phyloP scores from a whole-genome alignment of 1,140 invertebrate species.

The Trichomalopsis sarcophagae region DNA sequence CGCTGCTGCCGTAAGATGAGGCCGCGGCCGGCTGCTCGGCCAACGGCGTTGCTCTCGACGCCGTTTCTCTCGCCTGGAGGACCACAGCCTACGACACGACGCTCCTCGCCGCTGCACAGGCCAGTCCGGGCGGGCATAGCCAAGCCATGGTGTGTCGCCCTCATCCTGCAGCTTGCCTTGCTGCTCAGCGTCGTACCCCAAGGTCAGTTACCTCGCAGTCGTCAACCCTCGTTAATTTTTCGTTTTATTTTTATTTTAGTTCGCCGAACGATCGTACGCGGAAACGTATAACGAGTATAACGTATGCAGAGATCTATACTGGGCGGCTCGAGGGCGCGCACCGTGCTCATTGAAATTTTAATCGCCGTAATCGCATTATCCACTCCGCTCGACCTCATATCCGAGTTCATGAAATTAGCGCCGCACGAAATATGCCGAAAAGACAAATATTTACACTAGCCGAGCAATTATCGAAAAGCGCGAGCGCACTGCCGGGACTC shows the following conservation, averaged over 20 bases:
- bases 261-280: background rate
- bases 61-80: slow-evolving; percentile 46
- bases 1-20: slow-evolving; percentile 25
- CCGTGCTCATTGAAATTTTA: background rate
- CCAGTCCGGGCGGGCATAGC: slow-evolving; percentile 49
- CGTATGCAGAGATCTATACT: background rate
- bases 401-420: background rate
- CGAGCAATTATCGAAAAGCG: background rate
- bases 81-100: slow-evolving; percentile 40
- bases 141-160: slow-evolving; percentile 61
- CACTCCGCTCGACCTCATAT: no score
- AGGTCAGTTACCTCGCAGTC: slow-evolving; percentile 59
- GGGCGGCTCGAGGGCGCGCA: no score
- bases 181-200: slow-evolving; percentile 67
- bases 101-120: background rate
- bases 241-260: background rate
- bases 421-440: background rate
- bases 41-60: slow-evolving; percentile 42
- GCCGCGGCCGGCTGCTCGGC: slow-evolving; percentile 45
- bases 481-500: no score
- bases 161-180: slow-evolving; percentile 61
- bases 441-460: background rate
- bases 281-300: background rate
- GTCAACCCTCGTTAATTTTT: background rate
- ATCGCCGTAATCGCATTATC: background rate